Evolutionary conservation across 2,888 invertebrate genomes (phyloP).

Genomic region (Liopterus haemorrhoidalis): DNA sequence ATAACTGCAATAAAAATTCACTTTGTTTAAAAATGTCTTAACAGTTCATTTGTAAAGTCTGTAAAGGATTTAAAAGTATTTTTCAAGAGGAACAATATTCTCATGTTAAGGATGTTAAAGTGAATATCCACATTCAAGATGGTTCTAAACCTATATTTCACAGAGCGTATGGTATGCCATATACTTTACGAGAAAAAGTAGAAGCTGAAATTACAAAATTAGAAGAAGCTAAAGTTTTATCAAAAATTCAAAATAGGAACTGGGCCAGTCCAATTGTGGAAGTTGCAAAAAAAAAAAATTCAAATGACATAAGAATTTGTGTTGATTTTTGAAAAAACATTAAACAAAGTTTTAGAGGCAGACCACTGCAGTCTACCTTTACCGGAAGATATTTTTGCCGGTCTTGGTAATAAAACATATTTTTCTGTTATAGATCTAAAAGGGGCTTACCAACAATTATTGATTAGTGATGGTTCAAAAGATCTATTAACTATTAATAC

Average conservation of each 20-base stretch:
- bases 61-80: no score
- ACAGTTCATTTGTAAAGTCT: no score
- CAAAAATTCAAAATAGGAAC: constrained; percentile 28
- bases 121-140: constrained; percentile 19
- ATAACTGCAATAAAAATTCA: no score
- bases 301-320: constrained; percentile 34
- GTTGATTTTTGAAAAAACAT: constrained; percentile 36
- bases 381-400: constrained; percentile 36
- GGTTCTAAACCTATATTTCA: constrained; percentile 26
- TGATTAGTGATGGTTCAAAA: constrained; percentile 30
- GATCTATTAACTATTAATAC: constrained; percentile 34
- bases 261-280: constrained; percentile 37
- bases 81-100: constrained; percentile 6
- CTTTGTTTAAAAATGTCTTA: no score
- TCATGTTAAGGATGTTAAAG: constrained; percentile 17
- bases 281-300: constrained; percentile 35
- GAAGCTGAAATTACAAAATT: constrained; percentile 29
- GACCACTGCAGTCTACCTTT: constrained; percentile 36
- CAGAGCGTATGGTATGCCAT: no score
- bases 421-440: constrained; percentile 34
- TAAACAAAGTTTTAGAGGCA: constrained; percentile 31
- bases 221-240: constrained; percentile 26
- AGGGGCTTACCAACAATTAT: constrained; percentile 35
- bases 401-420: constrained; percentile 29
- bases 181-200: constrained; percentile 28